Evolutionary conservation across 2,888 invertebrate species (phyloP), one percentile per base, ranked within the genome.

Genomic region (Blastobasis adustella): DNA sequence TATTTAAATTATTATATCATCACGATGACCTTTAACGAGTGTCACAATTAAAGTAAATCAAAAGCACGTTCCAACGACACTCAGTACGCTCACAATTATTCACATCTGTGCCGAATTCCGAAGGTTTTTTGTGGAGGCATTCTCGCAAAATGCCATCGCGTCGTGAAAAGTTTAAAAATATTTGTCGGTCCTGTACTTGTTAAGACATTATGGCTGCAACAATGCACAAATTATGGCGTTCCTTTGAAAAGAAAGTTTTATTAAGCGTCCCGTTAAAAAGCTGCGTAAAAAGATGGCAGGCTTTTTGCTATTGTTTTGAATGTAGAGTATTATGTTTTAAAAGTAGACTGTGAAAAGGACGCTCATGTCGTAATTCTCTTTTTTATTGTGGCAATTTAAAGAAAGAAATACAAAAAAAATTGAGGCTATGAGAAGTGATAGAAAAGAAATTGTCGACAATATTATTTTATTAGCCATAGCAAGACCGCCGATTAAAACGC

Each of bases 131-230:
- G 37, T 23, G 42, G 48, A 45, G 45, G 37, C 23, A 36, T 49
- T 44, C 49, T 47, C 41, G 47, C 49, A 39, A 53, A 23, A 23
- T 23, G 23, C 23, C 23, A 23, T 23, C 23, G 23, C 23, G 23
- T 23, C 23, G 48, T 53, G 53, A 49, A 53, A 44, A 47, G 46
- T 53, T 53, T 50, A 42, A 48, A 50, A 44, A 41, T 41, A 10
- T 36, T 44, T 47, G 46, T 41, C 10, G 10, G 8, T 41, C 5
- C 37, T 9, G 10, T 42, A 9, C 49, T 44, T 37, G 7, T 48
- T 50, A 45, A 47, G 41, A 53, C 39, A 39, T 45, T 45, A 45
- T n/a, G 38, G 39, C 37, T 10, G 10, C 44, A 45, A 49, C 49
- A 49, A 49, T 45, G 49, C 49, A 43, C 8, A 47, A 47, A 49